phyloP scores from a whole-genome alignment of 2,888 invertebrate species.

The Trissolcus brochymenae region DNA sequence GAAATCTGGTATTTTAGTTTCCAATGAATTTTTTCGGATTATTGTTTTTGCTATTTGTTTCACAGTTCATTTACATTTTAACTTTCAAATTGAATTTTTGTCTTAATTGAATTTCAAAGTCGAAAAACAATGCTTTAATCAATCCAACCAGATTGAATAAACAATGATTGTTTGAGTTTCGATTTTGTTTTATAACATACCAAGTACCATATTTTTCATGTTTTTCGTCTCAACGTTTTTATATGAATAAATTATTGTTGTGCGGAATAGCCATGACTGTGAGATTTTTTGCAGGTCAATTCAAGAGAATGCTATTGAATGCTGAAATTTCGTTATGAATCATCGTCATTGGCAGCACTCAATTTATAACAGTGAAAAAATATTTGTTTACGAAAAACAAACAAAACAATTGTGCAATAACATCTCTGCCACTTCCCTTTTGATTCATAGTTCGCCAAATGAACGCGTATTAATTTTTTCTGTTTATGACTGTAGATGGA shows the following conservation, averaged over 20 bases:
- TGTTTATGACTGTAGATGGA: slow-evolving; percentile 15
- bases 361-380: slow-evolving; percentile 42
- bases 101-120: no score
- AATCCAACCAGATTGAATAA: no score
- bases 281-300: slow-evolving; percentile 37
- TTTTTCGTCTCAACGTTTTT: neutral
- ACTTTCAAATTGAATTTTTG: no score
- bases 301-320: slow-evolving; percentile 36
- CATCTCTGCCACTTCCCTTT: slow-evolving; percentile 24
- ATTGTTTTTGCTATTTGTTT: no score
- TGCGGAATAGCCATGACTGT: slow-evolving; percentile 16
- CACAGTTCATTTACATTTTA: no score
- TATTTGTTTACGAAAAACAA: slow-evolving; percentile 43
- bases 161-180: no score
- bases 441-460: slow-evolving; percentile 22
- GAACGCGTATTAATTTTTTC: slow-evolving; percentile 25
- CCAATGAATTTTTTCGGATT: no score
- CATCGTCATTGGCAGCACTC: slow-evolving; percentile 26
- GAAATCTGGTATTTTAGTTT: no score
- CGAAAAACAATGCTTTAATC: no score
- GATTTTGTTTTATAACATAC: slow-evolving; percentile 6
- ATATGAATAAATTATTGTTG: slow-evolving; percentile 27
- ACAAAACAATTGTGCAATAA: slow-evolving; percentile 28
- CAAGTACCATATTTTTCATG: slow-evolving; percentile 2
- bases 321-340: slow-evolving; percentile 31